These are phyloP conservation scores for Isichthys henryi DNA, from an alignment of 2,113 vertebrate genomes.

Conservation along the genomic window DNA sequence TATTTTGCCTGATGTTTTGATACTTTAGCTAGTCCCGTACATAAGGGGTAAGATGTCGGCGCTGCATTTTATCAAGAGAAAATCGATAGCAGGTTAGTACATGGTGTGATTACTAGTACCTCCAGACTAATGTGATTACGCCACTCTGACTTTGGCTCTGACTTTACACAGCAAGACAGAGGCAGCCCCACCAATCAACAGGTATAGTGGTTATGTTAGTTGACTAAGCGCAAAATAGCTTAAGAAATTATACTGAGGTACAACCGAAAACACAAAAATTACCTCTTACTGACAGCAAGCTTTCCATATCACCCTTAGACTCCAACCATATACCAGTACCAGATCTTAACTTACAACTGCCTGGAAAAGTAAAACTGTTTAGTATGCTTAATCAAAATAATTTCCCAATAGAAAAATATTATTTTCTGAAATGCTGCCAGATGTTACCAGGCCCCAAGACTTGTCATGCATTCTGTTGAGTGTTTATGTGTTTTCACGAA, in stretches of 20 bases:
- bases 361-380: neutral
- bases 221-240: no score
- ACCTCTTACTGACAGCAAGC: neutral
- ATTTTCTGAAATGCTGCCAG: no score
- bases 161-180: no score
- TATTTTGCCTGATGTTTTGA: neutral
- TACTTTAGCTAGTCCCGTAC: neutral
- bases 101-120: neutral
- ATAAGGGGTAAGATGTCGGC: neutral
- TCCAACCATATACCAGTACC: neutral
- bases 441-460: no score
- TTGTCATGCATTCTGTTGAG: no score
- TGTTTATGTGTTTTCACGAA: no score
- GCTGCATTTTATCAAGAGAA: neutral
- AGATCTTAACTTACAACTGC: neutral
- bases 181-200: no score
- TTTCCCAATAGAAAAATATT: no score
- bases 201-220: no score
- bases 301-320: neutral
- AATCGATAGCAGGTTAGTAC: neutral
- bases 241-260: no score
- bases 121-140: neutral
- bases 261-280: neutral
- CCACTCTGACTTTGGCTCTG: neutral
- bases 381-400: neutral